Evolutionary conservation across 2,888 invertebrate species (phyloP).

Genomic region (Lypha dubia): DNA sequence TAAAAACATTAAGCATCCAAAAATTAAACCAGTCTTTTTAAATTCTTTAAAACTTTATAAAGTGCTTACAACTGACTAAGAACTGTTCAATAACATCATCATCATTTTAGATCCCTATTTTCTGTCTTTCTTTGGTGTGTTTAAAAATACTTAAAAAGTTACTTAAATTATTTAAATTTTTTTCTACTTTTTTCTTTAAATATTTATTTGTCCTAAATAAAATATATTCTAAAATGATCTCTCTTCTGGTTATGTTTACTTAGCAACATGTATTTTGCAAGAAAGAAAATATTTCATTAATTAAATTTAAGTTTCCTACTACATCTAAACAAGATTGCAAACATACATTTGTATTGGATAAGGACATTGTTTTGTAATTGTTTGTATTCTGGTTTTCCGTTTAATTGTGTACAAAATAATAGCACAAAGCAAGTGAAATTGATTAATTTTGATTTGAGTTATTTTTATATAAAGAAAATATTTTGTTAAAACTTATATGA

Average conservation of each 20-base stretch:
- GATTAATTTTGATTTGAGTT: no score
- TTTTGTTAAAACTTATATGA: no score
- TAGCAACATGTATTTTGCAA: not conserved
- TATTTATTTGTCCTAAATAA: not conserved
- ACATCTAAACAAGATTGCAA: not conserved
- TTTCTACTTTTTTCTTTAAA: not conserved
- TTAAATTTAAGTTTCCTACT: slow-evolving; percentile 32
- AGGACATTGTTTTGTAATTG: not conserved
- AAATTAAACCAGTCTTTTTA: no score
- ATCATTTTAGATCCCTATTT: not conserved
- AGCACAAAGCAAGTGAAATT: not conserved
- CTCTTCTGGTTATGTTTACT: not conserved
- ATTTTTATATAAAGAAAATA: no score
- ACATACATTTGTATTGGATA: not conserved
- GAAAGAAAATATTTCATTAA: slow-evolving; percentile 31
- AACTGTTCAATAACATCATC: not conserved
- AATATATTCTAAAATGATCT: slow-evolving; percentile 1
- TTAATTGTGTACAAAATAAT: not conserved
- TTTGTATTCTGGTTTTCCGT: not conserved
- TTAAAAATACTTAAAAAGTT: not conserved
- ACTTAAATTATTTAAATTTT: not conserved
- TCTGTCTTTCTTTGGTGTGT: not conserved
- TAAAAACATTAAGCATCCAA: no score
- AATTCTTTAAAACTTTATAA: no score
- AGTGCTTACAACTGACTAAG: not conserved